phyloP scores from a whole-genome alignment of 2,113 vertebrate species.

The Casuarius casuarius region DNA sequence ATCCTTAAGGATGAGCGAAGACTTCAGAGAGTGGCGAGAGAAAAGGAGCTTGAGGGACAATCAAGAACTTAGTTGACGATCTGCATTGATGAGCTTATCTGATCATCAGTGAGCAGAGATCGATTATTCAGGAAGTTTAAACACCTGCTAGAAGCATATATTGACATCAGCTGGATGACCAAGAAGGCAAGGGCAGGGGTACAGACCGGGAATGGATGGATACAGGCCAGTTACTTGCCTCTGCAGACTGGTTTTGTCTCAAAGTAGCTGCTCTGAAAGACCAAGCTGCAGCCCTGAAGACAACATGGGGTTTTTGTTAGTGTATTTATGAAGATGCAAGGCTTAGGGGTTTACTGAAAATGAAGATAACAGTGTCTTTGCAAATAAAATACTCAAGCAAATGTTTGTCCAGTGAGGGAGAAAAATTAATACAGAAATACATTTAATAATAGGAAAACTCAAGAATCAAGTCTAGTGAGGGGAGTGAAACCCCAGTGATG shows the following conservation, averaged over 20 bases:
- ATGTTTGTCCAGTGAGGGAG: neutral
- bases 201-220: neutral
- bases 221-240: neutral
- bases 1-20: fast-evolving
- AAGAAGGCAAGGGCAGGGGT: neutral
- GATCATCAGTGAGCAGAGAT: neutral
- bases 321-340: neutral
- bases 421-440: neutral
- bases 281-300: neutral
- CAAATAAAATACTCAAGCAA: neutral
- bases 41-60: neutral
- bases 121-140: neutral
- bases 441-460: neutral
- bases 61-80: neutral
- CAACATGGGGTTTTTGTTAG: neutral
- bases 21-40: neutral
- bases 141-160: neutral
- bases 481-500: neutral
- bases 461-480: neutral
- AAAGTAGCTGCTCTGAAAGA: neutral
- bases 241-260: neutral
- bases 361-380: neutral
- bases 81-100: fast-evolving
- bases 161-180: neutral
- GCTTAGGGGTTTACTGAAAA: neutral